Base-by-base conservation (phyloP, 1,140 invertebrate species). In the Andricus grossulariae region DNA sequence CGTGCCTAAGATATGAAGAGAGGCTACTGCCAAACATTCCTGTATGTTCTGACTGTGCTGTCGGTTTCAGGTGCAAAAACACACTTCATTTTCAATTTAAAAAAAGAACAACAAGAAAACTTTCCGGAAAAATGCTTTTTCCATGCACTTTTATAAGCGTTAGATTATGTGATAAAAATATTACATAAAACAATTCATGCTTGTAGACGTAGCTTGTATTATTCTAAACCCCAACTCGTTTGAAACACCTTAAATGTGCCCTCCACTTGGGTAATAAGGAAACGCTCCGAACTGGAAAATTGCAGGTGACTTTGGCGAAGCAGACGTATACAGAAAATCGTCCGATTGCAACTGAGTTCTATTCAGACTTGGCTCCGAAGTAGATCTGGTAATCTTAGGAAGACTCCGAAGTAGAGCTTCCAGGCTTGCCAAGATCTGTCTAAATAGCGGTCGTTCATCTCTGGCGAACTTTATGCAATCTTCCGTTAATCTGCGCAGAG, bases 221-320 rank as follows among this genome's bases (percentile, higher is more conserved):
- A 32, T 32, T 32, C 25, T 3, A 32, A 32, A 32, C 25, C 25
- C 25, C 25, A 5, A 3, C 25, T 32, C 25, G 25, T 32, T 32
- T 32, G 25, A 32, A 32, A 5, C 25, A 32, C 25, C 39, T 86
- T 90, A 93, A 84, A 93, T 93, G 78, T 92, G 93, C 1, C 92
- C 92, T 79, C 91, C 92, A 45, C 88, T 89, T 39, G 92, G 85
- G 82, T 93, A 94, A 86, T 94, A 94, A 7, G 93, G 92, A 86
- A 94, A 94, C 49, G 93, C 91, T 79, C 92, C 93, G 84, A 93
- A 96, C 85, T 96, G 95, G 90, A 95, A 95, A 91, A 97, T 97
- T 79, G 98, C 97, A 8, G 98, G 97, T 75, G 97, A 98, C 91
- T 98, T 98, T 5, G 97, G 98, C 79, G 97, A 98, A 51, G 97